Evolutionary conservation across 1,140 invertebrate species (phyloP).

Genomic region (Rhopalosiphum maidis): DNA sequence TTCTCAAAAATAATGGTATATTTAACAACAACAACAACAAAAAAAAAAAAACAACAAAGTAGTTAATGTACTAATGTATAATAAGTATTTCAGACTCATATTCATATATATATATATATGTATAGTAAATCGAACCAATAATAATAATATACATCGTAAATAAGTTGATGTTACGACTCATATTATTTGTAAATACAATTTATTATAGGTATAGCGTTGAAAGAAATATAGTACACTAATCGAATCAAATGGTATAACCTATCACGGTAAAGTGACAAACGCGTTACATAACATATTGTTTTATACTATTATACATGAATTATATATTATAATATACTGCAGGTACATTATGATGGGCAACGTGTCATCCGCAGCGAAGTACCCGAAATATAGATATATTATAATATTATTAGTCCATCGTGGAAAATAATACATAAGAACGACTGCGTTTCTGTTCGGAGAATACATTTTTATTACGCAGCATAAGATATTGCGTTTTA

Average conservation of each 20-base stretch:
- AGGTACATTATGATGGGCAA: not conserved
- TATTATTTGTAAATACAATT: not conserved
- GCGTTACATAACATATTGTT: not conserved
- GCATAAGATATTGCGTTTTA: not conserved
- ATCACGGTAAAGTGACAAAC: not conserved
- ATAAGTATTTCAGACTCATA: not conserved
- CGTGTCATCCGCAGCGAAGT: not conserved
- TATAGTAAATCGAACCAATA: not conserved
- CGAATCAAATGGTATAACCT: not conserved
- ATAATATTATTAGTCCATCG: not conserved
- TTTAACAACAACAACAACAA: not conserved
- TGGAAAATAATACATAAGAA: not conserved
- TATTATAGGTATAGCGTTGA: not conserved
- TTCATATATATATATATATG: not conserved
- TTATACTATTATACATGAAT: not conserved
- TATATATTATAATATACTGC: not conserved
- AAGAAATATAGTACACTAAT: not conserved
- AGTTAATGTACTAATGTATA: not conserved
- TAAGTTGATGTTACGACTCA: too few species aligned
- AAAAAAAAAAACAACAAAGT: not conserved
- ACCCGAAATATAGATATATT: not conserved
- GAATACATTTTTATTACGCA: not conserved
- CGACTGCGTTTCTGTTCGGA: not conserved
- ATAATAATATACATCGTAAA: not conserved
- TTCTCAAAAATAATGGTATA: slow-evolving; percentile 25